Conservation (phyloP, 2,113 vertebrate species). For the Pardalotus punctatus region DNA sequence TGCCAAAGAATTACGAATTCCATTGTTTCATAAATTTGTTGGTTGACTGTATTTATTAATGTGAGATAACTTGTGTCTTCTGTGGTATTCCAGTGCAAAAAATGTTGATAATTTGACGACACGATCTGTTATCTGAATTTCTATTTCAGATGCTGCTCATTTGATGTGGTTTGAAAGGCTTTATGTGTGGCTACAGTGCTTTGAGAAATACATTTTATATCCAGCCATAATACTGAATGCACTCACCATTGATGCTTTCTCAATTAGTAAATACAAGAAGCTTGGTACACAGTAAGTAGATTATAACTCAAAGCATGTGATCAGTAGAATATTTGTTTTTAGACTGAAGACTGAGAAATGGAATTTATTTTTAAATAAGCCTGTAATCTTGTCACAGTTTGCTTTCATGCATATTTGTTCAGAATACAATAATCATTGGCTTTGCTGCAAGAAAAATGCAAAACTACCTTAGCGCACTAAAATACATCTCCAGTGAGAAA, state of each 20-base stretch:
- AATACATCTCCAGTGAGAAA: background rate
- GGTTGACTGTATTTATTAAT: background rate
- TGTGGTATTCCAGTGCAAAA: background rate
- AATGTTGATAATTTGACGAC: background rate
- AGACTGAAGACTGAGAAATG: background rate
- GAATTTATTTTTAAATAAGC: background rate
- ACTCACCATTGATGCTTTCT: constrained; percentile 92
- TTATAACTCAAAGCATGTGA: background rate
- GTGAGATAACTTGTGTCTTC: background rate
- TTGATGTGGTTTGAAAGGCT: constrained; percentile 99
- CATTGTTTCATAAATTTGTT: background rate
- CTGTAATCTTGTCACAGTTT: background rate
- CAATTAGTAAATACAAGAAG: constrained; percentile 89
- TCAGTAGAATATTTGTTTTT: background rate
- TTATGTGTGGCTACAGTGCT: constrained; percentile 92
- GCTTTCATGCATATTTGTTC: background rate
- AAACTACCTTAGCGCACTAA: background rate
- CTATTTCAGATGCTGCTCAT: constrained; percentile 86
- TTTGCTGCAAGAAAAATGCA: background rate
- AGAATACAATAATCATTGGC: background rate
- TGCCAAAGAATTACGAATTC: background rate
- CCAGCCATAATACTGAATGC: constrained; percentile 94
- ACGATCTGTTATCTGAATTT: background rate
- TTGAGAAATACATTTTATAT: constrained; percentile 96
- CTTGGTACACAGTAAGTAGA: constrained; percentile 93